These are phyloP conservation scores for Sphenopsis melanotis DNA, from an alignment of 2,797 vertebrate species.

Conservation along the genomic window DNA sequence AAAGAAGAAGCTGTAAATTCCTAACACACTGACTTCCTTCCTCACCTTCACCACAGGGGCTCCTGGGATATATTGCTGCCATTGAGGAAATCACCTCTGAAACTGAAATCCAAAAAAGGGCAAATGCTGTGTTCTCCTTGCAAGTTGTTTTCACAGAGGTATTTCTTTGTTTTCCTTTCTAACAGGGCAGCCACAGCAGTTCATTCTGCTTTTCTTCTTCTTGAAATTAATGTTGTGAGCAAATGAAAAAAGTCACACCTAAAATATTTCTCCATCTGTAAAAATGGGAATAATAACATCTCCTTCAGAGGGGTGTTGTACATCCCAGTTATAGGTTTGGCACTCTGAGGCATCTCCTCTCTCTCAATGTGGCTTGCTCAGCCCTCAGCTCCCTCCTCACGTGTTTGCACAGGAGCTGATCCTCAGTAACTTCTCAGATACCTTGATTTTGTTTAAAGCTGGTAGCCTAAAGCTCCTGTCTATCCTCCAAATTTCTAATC, in stretches of 20 bases:
- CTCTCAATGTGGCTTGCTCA: neutral
- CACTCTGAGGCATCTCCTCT: neutral
- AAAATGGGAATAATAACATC: neutral
- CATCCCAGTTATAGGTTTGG: neutral
- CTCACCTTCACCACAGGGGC: neutral
- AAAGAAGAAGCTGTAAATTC: constrained; percentile 6
- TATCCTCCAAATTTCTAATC: neutral
- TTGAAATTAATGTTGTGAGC: neutral
- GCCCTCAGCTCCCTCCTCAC: neutral
- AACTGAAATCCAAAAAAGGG: neutral
- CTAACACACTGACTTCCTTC: neutral
- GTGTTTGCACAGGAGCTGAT: neutral
- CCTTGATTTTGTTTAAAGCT: neutral
- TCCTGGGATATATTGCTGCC: neutral
- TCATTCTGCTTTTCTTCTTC: neutral
- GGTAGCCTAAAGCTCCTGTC: neutral
- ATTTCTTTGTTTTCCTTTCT: neutral
- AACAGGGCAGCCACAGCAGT: neutral
- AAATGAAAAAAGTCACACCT: constrained; percentile 35
- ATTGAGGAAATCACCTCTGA: neutral
- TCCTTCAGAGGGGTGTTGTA: neutral
- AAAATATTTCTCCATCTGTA: neutral
- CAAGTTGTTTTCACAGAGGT: neutral
- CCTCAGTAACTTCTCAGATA: neutral
- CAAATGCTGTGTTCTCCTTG: neutral